Evolutionary conservation across 2,797 vertebrate species (phyloP).

Genomic region (Gymnoscopelus braueri): DNA sequence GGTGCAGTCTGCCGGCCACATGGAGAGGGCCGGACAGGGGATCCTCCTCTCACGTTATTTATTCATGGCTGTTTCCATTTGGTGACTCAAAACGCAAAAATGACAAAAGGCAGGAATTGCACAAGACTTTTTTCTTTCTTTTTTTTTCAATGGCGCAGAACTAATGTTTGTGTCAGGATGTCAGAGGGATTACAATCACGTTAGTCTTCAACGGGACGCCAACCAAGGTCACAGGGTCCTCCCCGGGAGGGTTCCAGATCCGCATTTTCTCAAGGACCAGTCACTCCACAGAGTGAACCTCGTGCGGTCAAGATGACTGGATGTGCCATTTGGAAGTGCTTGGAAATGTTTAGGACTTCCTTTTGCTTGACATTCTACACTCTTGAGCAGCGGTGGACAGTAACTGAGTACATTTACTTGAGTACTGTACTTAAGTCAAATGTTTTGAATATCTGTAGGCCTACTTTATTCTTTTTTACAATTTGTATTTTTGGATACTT

Average conservation of each 20-base stretch:
- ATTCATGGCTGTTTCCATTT: conserved; percentile 51
- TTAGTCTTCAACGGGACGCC: conserved; percentile 42
- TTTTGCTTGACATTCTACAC: neutral
- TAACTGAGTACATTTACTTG: no score
- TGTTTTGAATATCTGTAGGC: no score
- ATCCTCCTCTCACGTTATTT: conserved; percentile 42
- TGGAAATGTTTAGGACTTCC: conserved; percentile 6
- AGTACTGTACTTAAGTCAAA: no score
- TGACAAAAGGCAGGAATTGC: conserved; percentile 44
- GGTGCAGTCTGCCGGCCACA: conserved; percentile 40
- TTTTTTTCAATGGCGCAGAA: conserved; percentile 45
- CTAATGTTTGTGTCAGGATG: conserved; percentile 57
- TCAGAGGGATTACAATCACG: conserved; percentile 43
- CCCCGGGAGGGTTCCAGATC: conserved; percentile 42
- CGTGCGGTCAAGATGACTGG: conserved; percentile 44
- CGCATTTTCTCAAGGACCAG: conserved; percentile 33
- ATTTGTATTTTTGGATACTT: no score
- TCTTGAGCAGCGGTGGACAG: conserved; percentile 9
- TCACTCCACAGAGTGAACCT: conserved; percentile 42
- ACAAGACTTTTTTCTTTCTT: conserved; percentile 23
- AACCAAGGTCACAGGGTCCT: conserved; percentile 36
- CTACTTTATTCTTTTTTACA: no score
- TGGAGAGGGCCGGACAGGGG: conserved; percentile 40
- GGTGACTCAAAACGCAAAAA: conserved; percentile 50
- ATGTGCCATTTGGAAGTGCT: conserved; percentile 22